Percentiles rank a stretch among this genome's conserved stretches.
Conservation (phyloP, 2,113 vertebrate species). For the Oxygymnocypris stewartii region DNA sequence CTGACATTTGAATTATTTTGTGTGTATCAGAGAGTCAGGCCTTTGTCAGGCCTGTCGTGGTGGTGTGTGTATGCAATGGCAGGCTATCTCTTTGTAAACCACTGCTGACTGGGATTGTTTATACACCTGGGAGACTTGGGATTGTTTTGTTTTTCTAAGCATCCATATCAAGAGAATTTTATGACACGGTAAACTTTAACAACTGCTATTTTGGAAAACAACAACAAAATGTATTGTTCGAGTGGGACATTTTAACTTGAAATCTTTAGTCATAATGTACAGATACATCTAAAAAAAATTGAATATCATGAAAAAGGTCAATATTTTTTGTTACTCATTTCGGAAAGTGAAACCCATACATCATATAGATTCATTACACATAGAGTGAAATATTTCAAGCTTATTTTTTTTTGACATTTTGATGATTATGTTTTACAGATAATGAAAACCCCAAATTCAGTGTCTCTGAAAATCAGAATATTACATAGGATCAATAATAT, state of each 20-base stretch:
- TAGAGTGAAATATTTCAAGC: too few relatives aligned
- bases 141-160: constrained; percentile 34
- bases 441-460: too few relatives aligned
- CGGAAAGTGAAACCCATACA: too few relatives aligned
- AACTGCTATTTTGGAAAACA: constrained; percentile 9
- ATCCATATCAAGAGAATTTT: constrained; percentile 32
- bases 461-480: too few relatives aligned
- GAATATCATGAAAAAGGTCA: too few relatives aligned
- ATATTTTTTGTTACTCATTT: too few relatives aligned
- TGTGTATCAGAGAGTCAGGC: constrained; percentile 89
- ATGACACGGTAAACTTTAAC: constrained; percentile 11
- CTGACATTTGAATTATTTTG: constrained; percentile 99
- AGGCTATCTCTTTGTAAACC: constrained; percentile 34
- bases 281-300: too few relatives aligned
- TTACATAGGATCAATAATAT: too few relatives aligned
- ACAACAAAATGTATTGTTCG: not conserved
- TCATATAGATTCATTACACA: too few relatives aligned
- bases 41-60: constrained; percentile 68
- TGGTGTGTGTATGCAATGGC: constrained; percentile 35
- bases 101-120: constrained; percentile 30
- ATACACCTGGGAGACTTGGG: constrained; percentile 37
- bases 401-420: too few relatives aligned
- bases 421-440: too few relatives aligned
- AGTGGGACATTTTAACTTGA: not conserved
- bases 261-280: constrained; percentile 20